phyloP scores from a whole-genome alignment of 2,113 vertebrate species.

The Clarias macrocephalus region DNA sequence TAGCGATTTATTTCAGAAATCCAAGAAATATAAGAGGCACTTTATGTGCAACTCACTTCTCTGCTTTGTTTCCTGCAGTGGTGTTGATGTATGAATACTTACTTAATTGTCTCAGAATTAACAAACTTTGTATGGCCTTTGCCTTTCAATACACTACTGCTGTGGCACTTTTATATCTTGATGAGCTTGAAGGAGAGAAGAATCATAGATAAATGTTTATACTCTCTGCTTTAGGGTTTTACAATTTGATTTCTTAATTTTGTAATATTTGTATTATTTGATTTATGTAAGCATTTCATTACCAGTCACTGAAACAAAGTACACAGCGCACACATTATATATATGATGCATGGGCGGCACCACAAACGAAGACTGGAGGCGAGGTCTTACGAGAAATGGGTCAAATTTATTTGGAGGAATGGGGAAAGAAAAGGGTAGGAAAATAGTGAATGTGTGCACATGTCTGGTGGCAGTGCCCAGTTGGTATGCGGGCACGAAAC shows the following conservation, averaged over 20 bases:
- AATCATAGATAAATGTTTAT: not conserved
- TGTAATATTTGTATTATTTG: slow-evolving; percentile 35
- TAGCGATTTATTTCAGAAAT: not conserved
- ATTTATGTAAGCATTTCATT: not conserved
- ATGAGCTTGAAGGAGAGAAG: slow-evolving; percentile 28
- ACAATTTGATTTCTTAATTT: slow-evolving; percentile 32
- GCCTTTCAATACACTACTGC: slow-evolving; percentile 31
- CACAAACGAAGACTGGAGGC: no score
- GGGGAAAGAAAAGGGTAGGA: no score
- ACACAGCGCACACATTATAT: not conserved
- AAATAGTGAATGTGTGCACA: no score
- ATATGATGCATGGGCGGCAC: no score
- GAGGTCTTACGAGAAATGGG: no score
- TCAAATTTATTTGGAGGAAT: no score
- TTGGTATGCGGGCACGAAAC: no score
- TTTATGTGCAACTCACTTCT: not conserved
- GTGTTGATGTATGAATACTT: slow-evolving; percentile 3
- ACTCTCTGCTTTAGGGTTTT: slow-evolving; percentile 33
- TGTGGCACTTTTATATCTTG: slow-evolving; percentile 30
- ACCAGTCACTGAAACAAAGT: slow-evolving; percentile 27
- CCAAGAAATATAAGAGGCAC: not conserved
- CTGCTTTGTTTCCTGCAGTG: not conserved
- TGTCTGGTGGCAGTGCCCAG: no score
- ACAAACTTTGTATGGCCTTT: slow-evolving; percentile 36
- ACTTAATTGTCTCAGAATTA: slow-evolving; percentile 25